Conservation (phyloP, 2,113 vertebrate genomes). For the Pangasianodon gigas region DNA sequence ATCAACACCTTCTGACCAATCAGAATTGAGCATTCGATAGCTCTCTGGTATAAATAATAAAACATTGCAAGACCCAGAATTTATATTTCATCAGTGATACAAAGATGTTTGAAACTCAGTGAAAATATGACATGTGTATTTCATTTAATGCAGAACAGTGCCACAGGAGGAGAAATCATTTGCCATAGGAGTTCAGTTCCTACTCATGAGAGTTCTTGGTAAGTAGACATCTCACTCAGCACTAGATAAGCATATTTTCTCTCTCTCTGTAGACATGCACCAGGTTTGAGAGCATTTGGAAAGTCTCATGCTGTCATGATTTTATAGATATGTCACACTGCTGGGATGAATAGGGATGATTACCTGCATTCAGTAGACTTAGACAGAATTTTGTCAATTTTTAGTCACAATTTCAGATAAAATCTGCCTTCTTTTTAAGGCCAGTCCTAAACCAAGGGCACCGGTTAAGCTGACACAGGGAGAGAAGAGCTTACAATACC, state of each 20-base stretch:
- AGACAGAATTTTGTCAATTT: not conserved
- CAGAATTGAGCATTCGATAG: not conserved
- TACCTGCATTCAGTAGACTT: not conserved
- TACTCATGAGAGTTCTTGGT: conserved; percentile 91
- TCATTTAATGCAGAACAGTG: conserved; percentile 77
- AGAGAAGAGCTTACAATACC: not conserved
- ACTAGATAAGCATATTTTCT: not conserved
- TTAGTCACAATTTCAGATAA: not conserved
- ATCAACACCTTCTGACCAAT: not conserved
- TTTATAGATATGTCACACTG: not conserved
- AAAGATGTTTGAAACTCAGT: not conserved
- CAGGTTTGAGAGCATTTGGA: not conserved
- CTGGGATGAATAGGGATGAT: not conserved
- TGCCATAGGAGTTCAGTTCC: conserved; percentile 92
- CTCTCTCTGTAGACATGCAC: not conserved
- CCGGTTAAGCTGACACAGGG: not conserved
- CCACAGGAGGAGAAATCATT: conserved; percentile 91
- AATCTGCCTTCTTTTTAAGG: conserved; percentile 1
- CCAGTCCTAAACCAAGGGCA: not conserved
- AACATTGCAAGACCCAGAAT: not conserved
- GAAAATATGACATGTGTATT: conserved; percentile 3
- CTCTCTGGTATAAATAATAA: not conserved
- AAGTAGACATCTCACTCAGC: conserved; percentile 62
- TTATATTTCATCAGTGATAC: not conserved
- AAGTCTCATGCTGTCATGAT: not conserved